Conservation (phyloP, 2,888 invertebrate species). For the Mechanitis messenoides region DNA sequence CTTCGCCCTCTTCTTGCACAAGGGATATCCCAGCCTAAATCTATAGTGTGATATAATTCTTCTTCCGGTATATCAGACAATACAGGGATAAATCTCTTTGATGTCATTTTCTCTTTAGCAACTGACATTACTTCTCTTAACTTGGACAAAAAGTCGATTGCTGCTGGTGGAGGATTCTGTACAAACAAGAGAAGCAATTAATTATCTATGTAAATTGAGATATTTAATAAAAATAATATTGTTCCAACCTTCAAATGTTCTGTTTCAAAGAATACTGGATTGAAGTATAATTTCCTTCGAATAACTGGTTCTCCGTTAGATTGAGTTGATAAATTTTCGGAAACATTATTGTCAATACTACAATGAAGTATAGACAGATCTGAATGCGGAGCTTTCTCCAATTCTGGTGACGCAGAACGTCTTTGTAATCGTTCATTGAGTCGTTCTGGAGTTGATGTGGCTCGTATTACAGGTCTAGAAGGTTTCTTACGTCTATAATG, state of each 20-base stretch:
- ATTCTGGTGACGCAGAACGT: slow-evolving; percentile 62
- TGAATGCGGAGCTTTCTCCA: slow-evolving; percentile 69
- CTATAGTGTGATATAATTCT: slow-evolving; percentile 70
- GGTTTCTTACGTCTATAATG: slow-evolving; percentile 63
- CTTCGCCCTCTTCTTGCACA: slow-evolving; percentile 71
- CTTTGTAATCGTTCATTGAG: slow-evolving; percentile 54
- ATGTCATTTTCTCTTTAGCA: slow-evolving; percentile 90
- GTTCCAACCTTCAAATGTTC: slow-evolving; percentile 83
- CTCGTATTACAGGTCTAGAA: slow-evolving; percentile 47
- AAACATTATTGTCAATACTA: slow-evolving; percentile 47
- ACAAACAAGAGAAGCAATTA: slow-evolving; percentile 37
- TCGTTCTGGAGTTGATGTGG: slow-evolving; percentile 48
- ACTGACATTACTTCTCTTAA: slow-evolving; percentile 92
- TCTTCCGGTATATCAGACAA: slow-evolving; percentile 89
- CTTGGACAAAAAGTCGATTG: slow-evolving; percentile 90
- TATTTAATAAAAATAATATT: background rate
- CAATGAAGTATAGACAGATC: slow-evolving; percentile 69
- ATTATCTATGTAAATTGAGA: background rate
- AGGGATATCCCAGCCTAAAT: slow-evolving; percentile 69
- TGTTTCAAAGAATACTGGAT: slow-evolving; percentile 93
- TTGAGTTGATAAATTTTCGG: slow-evolving; percentile 47
- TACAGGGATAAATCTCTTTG: slow-evolving; percentile 87
- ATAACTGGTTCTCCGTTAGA: slow-evolving; percentile 62
- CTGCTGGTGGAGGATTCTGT: slow-evolving; percentile 92
- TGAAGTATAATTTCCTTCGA: slow-evolving; percentile 89